Evolutionary conservation across 2,888 invertebrate genomes (phyloP), one percentile per base, ranked within the genome.

Genomic region (Nemotelus pantherinus): DNA sequence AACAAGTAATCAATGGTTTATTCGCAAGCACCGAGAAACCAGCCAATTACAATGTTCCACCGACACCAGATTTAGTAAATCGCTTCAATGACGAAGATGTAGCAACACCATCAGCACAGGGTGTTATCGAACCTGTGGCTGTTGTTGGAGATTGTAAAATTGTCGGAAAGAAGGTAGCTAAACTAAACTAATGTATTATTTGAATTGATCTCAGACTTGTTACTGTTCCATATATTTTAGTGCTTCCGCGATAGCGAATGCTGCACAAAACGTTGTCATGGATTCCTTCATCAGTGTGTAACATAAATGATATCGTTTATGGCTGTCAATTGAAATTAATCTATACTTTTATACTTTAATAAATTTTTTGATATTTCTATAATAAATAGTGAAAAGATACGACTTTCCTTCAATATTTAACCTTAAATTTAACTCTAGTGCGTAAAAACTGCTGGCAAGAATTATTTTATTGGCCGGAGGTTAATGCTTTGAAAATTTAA

Each of bases 241-340:
- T 87, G 86, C 72, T 83, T 80, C 70, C 74, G 55, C 6, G 79
- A 81, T 50, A 81, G 81, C 0, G 83, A 85, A 25, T 87, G 86
- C 80, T 87, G 86, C 67, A 81, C 82, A 10, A 43, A 80, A 45
- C 83, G 85, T 44, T 87, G 86, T 72, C 85, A 84, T 81, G 83
- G 83, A n/a, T 87, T 82, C 77, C 80, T 84, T 47, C 85, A 85
- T 77, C 83, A 84, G 77, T 87, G 86, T 79, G 86, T 87, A 70
- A 85, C 85, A 63, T 86, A 77, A 70, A 70, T 43, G 4, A 58
- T n/a, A 5, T 5, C 25, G 4, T 6, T 4, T 6, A 25, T 58
- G 10, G 4, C 7, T 25, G 58, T n/a, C 4, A 58, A 25, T 7
- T 50, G 5, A 50, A 50, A 50, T 50, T 50, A 9, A 9, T 7